These are phyloP conservation scores for Anagyrus pseudococci DNA, from an alignment of 2,888 invertebrate species.

Conservation along the genomic window DNA sequence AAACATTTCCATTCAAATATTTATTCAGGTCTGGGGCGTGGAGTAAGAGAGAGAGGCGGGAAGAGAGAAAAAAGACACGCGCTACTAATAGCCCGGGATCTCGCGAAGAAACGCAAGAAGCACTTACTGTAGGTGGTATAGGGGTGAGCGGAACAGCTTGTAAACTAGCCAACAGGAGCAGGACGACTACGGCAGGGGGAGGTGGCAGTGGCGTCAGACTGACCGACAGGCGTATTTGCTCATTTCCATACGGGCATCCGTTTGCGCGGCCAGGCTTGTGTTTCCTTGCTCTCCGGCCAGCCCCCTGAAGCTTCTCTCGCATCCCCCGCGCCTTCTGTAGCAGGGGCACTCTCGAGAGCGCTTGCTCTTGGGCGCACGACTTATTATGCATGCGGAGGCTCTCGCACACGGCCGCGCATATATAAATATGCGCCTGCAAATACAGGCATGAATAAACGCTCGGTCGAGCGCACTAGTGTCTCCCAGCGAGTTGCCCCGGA, in stretches of 20 bases:
- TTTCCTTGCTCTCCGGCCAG: neutral
- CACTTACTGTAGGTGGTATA: neutral
- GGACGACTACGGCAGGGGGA: neutral
- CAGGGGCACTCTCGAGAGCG: neutral
- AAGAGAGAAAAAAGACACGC: too few relatives aligned
- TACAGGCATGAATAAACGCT: slow-evolving; percentile 29
- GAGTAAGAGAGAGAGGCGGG: too few relatives aligned
- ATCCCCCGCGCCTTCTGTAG: neutral
- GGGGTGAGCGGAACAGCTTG: too few relatives aligned
- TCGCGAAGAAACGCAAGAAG: too few relatives aligned
- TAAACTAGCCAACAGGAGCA: too few relatives aligned
- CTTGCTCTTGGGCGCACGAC: slow-evolving; percentile 38
- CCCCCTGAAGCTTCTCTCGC: neutral
- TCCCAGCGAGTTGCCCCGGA: slow-evolving; percentile 25
- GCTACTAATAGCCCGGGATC: too few relatives aligned
- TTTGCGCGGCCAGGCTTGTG: slow-evolving; percentile 13
- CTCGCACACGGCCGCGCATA: slow-evolving; percentile 26
- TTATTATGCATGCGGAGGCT: slow-evolving; percentile 36
- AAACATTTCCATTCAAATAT: too few relatives aligned
- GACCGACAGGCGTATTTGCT: slow-evolving; percentile 42
- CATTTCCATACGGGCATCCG: slow-evolving; percentile 39
- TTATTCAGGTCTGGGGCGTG: too few relatives aligned
- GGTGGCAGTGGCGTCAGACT: slow-evolving; percentile 12
- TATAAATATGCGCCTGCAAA: slow-evolving; percentile 33
- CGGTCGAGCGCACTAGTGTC: slow-evolving; percentile 14